Conservation (phyloP, 2,113 vertebrate genomes). For the Cromileptes altivelis region DNA sequence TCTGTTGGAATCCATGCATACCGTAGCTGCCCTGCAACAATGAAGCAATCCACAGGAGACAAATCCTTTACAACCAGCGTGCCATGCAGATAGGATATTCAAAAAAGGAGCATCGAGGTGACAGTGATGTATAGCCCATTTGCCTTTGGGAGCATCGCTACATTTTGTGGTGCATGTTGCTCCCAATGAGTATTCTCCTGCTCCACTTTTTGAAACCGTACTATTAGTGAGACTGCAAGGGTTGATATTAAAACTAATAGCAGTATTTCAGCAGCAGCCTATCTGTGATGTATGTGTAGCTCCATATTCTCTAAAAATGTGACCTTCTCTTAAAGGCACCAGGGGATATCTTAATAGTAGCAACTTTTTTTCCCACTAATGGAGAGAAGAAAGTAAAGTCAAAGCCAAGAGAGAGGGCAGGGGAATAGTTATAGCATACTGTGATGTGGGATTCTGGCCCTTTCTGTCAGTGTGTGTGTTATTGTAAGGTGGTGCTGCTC, state of each 20-base stretch:
- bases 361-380: conserved; percentile 16
- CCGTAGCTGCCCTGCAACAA: conserved; percentile 11
- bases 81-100: conserved; percentile 56
- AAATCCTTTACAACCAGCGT: conserved; percentile 26
- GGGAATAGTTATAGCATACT: neutral
- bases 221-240: conserved; percentile 29
- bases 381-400: conserved; percentile 11
- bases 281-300: conserved; percentile 6
- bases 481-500: conserved; percentile 1
- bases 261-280: conserved; percentile 28
- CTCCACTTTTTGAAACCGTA: conserved; percentile 53
- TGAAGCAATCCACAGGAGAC: conserved; percentile 33
- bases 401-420: neutral
- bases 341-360: conserved; percentile 16
- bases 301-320: conserved; percentile 28
- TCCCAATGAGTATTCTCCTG: conserved; percentile 41
- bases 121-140: conserved; percentile 73
- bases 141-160: conserved; percentile 34
- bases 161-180: conserved; percentile 36
- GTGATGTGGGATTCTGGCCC: conserved; percentile 21
- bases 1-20: conserved; percentile 21
- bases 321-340: conserved; percentile 49
- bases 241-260: conserved; percentile 44
- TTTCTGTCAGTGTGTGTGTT: neutral
- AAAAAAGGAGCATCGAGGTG: conserved; percentile 35